A percentile compares a stretch with the other conserved stretches of the same genome.
Conservation (phyloP, 1,140 invertebrate species). For the Listronotus oregonensis region DNA sequence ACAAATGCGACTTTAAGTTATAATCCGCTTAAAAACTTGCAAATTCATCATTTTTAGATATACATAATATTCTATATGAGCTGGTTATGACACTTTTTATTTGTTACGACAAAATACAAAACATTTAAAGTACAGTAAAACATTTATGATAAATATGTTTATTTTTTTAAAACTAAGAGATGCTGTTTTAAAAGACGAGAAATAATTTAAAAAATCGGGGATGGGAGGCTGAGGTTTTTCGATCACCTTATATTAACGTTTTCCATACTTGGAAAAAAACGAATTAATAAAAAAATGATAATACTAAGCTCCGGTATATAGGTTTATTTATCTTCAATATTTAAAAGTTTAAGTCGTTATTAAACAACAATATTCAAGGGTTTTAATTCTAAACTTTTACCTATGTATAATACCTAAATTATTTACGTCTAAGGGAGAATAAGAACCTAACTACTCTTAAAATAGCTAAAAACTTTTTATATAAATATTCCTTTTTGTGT, state of each 20-base stretch:
- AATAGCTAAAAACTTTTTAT: background rate
- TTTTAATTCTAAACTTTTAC: constrained; percentile 4
- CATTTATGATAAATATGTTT: too few relatives aligned
- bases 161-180: too few relatives aligned
- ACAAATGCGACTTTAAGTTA: too few relatives aligned
- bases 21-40: constrained; percentile 20
- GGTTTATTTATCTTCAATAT: too few relatives aligned
- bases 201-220: too few relatives aligned
- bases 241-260: too few relatives aligned
- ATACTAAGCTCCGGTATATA: too few relatives aligned
- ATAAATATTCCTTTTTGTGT: constrained; percentile 4
- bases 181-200: too few relatives aligned
- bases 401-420: background rate
- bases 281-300: too few relatives aligned
- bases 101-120: constrained; percentile 8
- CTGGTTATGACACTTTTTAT: background rate
- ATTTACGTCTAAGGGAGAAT: background rate
- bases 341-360: background rate
- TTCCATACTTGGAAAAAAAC: too few relatives aligned
- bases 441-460: background rate
- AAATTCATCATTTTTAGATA: constrained; percentile 13
- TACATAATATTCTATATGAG: constrained; percentile 2
- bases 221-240: too few relatives aligned
- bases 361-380: background rate
- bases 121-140: constrained; percentile 1